phyloP scores from a whole-genome alignment of 2,113 vertebrate species.

The Barbus barbus region DNA sequence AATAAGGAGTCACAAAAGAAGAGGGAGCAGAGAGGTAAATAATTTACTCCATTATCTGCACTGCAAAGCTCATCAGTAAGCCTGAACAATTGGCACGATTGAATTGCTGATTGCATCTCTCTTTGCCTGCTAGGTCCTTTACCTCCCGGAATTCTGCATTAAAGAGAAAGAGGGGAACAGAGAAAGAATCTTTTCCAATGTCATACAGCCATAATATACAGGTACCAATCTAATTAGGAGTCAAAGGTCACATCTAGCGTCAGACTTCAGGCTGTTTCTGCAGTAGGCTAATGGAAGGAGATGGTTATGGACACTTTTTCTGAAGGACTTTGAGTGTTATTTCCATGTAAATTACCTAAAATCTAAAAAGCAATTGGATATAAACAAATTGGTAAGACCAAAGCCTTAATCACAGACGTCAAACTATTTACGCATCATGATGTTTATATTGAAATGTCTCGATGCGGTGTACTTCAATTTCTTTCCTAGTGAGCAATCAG shows the following conservation, averaged over 20 bases:
- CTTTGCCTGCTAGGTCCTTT: constrained; percentile 68
- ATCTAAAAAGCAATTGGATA: too few species aligned
- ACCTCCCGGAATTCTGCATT: constrained; percentile 56
- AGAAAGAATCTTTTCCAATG: constrained; percentile 63
- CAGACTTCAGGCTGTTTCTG: background rate
- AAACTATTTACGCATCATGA: too few species aligned
- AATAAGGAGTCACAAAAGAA: constrained; percentile 66
- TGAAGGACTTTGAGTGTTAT: background rate
- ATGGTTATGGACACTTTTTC: background rate
- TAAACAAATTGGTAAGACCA: too few species aligned
- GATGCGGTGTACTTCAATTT: too few species aligned
- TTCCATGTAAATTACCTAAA: background rate
- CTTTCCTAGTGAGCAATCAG: background rate
- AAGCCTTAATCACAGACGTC: too few species aligned
- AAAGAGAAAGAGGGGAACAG: constrained; percentile 44
- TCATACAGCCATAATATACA: constrained; percentile 65
- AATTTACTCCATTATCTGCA: constrained; percentile 99
- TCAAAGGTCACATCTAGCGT: background rate
- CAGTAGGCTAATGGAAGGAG: background rate
- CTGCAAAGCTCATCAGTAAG: constrained; percentile 87
- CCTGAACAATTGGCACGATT: constrained; percentile 76
- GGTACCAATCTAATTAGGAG: background rate
- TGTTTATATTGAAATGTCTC: too few species aligned
- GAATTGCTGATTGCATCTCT: constrained; percentile 82
- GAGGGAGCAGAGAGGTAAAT: constrained; percentile 75